These are phyloP conservation scores for Nemoura dubitans DNA, from an alignment of 2,888 invertebrate species.

Conservation along the genomic window DNA sequence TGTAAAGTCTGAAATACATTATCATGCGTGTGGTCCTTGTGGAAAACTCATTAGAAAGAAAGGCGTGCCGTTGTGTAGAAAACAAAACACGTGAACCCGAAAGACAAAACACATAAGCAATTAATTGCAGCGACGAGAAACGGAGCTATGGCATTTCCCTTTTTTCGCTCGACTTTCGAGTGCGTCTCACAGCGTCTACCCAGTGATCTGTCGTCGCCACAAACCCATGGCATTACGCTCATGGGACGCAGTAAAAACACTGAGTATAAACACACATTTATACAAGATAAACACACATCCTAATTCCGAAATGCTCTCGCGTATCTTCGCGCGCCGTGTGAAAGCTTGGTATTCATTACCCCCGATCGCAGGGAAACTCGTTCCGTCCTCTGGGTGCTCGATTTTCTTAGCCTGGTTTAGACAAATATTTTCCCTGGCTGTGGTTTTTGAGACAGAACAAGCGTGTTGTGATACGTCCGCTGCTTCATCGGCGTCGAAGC, in stretches of 20 bases:
- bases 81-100: constrained; percentile 31
- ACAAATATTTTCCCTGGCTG: constrained; percentile 42
- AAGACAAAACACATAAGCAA: constrained; percentile 10
- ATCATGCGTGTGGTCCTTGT: background rate
- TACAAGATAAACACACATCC: constrained; percentile 42
- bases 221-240: background rate
- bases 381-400: background rate
- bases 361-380: background rate
- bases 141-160: background rate
- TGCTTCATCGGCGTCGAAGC: constrained; percentile 28
- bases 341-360: background rate
- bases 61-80: background rate
- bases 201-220: constrained; percentile 1
- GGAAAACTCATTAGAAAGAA: background rate
- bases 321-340: background rate
- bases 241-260: constrained; percentile 36
- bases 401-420: constrained; percentile 33
- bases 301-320: background rate
- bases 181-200: background rate
- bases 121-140: constrained; percentile 22
- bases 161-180: background rate
- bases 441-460: constrained; percentile 32
- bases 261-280: constrained; percentile 40
- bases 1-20: background rate
- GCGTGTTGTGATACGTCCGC: constrained; percentile 40